These are phyloP conservation scores for Ethmia dodecea DNA, from an alignment of 2,888 invertebrate species.

Conservation along the genomic window DNA sequence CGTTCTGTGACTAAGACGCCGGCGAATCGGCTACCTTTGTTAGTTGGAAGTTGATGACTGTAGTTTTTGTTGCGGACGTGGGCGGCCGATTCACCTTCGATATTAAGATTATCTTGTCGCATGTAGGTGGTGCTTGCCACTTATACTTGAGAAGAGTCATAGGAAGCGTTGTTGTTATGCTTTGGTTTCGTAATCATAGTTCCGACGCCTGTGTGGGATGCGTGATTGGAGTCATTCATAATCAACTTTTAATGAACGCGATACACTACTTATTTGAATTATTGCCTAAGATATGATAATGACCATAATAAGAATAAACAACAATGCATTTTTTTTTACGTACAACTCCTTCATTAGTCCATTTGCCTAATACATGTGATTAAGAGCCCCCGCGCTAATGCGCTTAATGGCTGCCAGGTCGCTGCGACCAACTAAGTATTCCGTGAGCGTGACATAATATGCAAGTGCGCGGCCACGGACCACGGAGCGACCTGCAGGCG, in stretches of 20 bases:
- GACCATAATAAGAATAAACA: not conserved
- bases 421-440: too few relatives aligned
- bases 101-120: slow-evolving; percentile 50
- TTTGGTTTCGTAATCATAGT: slow-evolving; percentile 44
- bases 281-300: slow-evolving; percentile 14
- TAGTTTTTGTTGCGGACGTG: slow-evolving; percentile 49
- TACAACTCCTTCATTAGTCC: slow-evolving; percentile 19
- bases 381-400: slow-evolving; percentile 29
- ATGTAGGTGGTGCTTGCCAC: slow-evolving; percentile 56
- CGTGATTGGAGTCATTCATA: slow-evolving; percentile 22
- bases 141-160: slow-evolving; percentile 35
- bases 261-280: slow-evolving; percentile 27
- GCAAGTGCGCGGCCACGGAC: too few relatives aligned
- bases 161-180: slow-evolving; percentile 41
- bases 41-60: slow-evolving; percentile 57
- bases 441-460: too few relatives aligned
- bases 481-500: too few relatives aligned
- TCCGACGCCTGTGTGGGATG: slow-evolving; percentile 36
- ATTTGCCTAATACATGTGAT: slow-evolving; percentile 34
- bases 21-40: slow-evolving; percentile 70
- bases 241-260: slow-evolving; percentile 24
- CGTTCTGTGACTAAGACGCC: slow-evolving; percentile 55
- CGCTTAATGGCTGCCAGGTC: too few relatives aligned
- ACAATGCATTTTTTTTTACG: slow-evolving; percentile 1
- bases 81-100: slow-evolving; percentile 72